Percentiles rank a stretch among this genome's conserved stretches.
Conservation (phyloP, 2,797 vertebrate species). For the Eptatretus atami region DNA sequence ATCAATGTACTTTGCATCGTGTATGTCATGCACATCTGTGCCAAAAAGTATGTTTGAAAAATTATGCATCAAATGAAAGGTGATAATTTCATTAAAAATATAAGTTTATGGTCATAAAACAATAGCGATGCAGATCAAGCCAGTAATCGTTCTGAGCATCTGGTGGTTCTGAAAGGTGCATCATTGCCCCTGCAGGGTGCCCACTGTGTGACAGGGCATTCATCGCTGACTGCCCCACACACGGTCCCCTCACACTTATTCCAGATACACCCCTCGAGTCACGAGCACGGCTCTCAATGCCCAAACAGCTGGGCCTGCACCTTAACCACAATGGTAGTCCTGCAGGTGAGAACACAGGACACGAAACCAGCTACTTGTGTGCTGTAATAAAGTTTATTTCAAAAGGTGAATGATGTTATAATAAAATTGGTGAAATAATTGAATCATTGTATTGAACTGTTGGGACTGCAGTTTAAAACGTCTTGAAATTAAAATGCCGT, state of each 20-base stretch:
- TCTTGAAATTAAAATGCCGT: no score
- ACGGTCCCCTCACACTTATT: conserved; percentile 74
- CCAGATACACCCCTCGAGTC: conserved; percentile 64
- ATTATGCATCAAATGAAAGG: no score
- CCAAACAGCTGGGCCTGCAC: conserved; percentile 47
- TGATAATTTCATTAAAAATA: no score
- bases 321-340: conserved; percentile 19
- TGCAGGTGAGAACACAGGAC: conserved; percentile 32
- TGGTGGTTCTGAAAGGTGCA: no score
- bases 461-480: background rate
- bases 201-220: conserved; percentile 78
- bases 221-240: conserved; percentile 68
- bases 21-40: no score
- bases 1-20: no score
- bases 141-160: no score
- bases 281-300: conserved; percentile 60
- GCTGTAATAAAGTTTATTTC: background rate
- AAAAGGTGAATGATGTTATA: background rate
- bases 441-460: background rate
- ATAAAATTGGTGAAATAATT: background rate
- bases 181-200: conserved; percentile 29
- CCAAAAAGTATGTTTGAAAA: no score
- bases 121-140: no score
- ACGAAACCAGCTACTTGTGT: background rate
- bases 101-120: no score